phyloP scores from a whole-genome alignment of 2,113 vertebrate species.

The Burhinus oedicnemus region DNA sequence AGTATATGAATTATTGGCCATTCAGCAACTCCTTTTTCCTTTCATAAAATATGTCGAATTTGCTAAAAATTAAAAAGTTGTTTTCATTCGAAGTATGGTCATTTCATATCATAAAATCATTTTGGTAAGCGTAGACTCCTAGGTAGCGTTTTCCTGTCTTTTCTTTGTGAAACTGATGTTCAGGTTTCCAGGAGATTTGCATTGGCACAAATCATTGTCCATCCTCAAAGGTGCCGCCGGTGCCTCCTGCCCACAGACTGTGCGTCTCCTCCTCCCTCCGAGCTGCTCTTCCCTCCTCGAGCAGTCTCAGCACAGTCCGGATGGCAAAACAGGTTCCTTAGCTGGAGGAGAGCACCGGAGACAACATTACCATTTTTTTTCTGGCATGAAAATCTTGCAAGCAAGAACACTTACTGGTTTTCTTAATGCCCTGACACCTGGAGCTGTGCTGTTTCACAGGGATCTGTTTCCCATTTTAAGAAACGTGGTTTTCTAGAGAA shows the following conservation, averaged over 20 bases:
- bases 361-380: neutral
- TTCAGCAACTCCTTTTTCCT: neutral
- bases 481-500: neutral
- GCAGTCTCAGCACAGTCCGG: neutral
- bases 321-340: neutral
- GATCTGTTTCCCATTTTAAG: neutral
- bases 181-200: neutral
- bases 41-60: neutral
- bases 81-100: neutral
- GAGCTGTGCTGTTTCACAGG: neutral
- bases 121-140: neutral
- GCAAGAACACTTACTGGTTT: neutral
- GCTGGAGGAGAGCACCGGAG: neutral
- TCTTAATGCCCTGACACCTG: neutral
- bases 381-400: neutral
- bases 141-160: neutral
- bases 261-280: neutral
- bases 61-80: neutral
- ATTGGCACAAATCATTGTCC: neutral
- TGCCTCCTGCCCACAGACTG: neutral
- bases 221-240: neutral
- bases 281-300: rapidly evolving
- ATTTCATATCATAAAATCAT: neutral
- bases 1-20: neutral
- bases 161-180: neutral